Percentiles rank a stretch among this genome's conserved stretches.
Evolutionary conservation across 1,140 invertebrate species (phyloP).

Genomic region (Aplysia californica): DNA sequence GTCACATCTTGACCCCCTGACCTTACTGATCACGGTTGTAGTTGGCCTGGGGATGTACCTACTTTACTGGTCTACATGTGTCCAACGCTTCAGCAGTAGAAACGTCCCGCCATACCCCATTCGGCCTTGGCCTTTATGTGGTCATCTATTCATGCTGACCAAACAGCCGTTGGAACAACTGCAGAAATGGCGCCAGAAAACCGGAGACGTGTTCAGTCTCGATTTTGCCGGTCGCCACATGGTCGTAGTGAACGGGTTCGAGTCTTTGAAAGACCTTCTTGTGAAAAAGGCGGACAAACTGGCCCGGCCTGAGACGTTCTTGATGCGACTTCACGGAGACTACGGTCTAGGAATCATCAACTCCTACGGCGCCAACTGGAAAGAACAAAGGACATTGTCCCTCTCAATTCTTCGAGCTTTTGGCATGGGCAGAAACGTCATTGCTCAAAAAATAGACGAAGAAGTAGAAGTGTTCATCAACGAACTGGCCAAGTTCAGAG

Average conservation of each 20-base stretch:
- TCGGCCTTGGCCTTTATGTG: background rate
- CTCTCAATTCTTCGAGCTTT: constrained; percentile 78
- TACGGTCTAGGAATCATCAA: constrained; percentile 30
- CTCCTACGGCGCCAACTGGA: constrained; percentile 84
- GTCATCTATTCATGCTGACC: background rate
- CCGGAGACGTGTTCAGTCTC: background rate
- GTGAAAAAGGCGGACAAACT: background rate
- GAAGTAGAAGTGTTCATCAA: background rate
- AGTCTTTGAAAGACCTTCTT: background rate
- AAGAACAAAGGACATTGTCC: constrained; percentile 82
- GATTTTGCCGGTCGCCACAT: background rate
- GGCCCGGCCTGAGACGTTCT: background rate
- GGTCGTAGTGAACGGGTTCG: background rate
- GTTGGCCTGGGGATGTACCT: background rate
- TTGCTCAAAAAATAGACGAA: constrained; percentile 77
- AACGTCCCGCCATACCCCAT: background rate
- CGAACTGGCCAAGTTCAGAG: background rate
- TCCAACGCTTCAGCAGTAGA: background rate
- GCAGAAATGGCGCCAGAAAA: background rate
- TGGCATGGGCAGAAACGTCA: constrained; percentile 77
- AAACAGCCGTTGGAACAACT: background rate
- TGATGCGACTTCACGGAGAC: background rate
- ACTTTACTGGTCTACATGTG: background rate
- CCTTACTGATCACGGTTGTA: background rate
- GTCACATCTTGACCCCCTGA: background rate